Evolutionary conservation across 2,797 vertebrate genomes (phyloP).

Genomic region (Myotis planiceps): DNA sequence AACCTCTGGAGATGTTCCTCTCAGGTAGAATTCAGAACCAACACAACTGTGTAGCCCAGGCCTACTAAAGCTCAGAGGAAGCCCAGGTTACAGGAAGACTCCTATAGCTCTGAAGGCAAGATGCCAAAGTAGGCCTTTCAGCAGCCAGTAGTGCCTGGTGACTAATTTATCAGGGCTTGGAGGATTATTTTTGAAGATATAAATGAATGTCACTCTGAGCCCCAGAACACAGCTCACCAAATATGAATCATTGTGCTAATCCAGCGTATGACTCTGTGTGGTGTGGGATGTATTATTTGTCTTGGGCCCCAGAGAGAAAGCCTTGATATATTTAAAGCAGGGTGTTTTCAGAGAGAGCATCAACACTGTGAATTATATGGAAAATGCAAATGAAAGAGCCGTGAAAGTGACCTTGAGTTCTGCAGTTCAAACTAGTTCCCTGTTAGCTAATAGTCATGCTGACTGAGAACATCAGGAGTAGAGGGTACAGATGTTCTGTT

Average conservation of each 20-base stretch:
- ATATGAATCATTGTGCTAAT: constrained; percentile 63
- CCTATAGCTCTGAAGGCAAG: background rate
- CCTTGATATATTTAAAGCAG: constrained; percentile 59
- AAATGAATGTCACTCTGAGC: constrained; percentile 65
- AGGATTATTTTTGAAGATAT: constrained; percentile 63
- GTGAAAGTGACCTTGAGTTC: constrained; percentile 67
- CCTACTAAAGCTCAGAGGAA: background rate
- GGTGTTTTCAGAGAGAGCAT: constrained; percentile 33
- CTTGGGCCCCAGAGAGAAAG: constrained; percentile 38
- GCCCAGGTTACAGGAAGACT: background rate
- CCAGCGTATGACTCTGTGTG: background rate
- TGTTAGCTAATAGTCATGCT: background rate
- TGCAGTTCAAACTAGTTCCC: background rate
- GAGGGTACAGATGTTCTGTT: constrained; percentile 24
- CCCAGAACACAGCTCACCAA: constrained; percentile 53
- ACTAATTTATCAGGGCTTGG: constrained; percentile 30
- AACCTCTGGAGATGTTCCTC: background rate
- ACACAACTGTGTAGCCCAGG: background rate
- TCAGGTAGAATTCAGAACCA: background rate
- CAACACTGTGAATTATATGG: constrained; percentile 8
- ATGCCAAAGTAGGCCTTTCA: constrained; percentile 1
- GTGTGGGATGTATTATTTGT: constrained; percentile 42
- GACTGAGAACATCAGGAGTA: background rate
- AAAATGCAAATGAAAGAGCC: constrained; percentile 60
- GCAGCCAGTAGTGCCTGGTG: constrained; percentile 28